Base-by-base conservation (phyloP, 2,888 invertebrate genomes). In the Noctua pronuba region DNA sequence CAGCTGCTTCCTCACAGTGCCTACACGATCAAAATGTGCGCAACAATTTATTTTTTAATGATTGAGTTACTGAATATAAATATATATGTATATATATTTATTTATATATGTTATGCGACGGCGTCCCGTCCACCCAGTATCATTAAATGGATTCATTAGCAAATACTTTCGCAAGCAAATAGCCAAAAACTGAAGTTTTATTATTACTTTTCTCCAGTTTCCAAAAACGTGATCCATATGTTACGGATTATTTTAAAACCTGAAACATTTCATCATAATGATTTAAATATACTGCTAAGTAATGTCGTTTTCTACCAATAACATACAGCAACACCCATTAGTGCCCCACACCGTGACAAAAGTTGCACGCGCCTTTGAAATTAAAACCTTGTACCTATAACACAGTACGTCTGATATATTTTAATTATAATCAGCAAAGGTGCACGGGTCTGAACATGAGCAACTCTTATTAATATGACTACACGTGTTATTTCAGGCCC, bases 311-410 rank as follows among this genome's bases (percentile, higher is more conserved):
- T 38, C 7, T 38, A n/a, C 24, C 18, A 28, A 52, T 64, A 24
- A 68, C 7, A 21, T 31, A 13, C 21, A 31, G 28, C 4, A 24
- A 46, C 21, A 4, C 7, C 24, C 62, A 18, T 38, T 28, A 44
- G 18, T 31, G 38, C 72, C 38, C 2, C 38, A 41, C 46, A 65
- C 21, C 55, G 46, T 73, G 65, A 35, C 80, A 41, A 66, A 41
- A 28, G 0, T 1, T 28, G 11, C 73, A 58, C 73, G 41, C 41
- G 28, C 7, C 0, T 16, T 18, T 79, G 28, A 24, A 55, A 65
- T 71, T 80, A 58, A 44, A 31, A 55, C 16, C 46, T 18, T 79
- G n/a, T 28, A n/a, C n/a, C n/a, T n/a, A 13, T 49, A 73, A 28
- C 46, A 24, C 21, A 38, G 3, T 78, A 28, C 10, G 21, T 13